Conservation (phyloP, 2,797 vertebrate species). For the Ceryle rudis region DNA sequence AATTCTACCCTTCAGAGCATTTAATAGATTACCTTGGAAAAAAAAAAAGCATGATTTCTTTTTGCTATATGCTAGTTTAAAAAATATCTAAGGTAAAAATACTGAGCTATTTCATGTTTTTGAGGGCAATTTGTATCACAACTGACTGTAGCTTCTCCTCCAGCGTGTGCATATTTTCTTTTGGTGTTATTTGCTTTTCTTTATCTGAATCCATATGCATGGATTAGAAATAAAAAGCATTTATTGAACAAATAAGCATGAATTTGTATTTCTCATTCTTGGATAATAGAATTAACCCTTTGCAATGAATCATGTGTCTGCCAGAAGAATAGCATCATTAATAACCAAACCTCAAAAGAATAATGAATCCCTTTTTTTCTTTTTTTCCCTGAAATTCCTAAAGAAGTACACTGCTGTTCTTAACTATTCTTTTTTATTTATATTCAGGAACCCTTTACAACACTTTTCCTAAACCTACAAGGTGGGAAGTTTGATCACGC, state of each 20-base stretch:
- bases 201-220: neutral
- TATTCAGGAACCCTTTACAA: constrained; percentile 94
- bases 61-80: neutral
- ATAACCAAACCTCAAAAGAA: neutral
- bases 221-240: neutral
- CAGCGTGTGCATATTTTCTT: neutral
- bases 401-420: neutral
- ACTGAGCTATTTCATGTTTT: neutral
- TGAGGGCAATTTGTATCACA: neutral
- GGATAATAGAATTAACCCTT: neutral
- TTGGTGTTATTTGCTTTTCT: neutral
- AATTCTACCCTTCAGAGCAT: neutral
- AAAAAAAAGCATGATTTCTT: neutral
- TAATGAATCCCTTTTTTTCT: neutral
- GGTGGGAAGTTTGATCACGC: constrained; percentile 98
- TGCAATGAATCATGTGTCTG: neutral
- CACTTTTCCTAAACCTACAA: constrained; percentile 97
- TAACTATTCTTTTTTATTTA: neutral
- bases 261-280: neutral
- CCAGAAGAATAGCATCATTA: neutral
- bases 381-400: neutral
- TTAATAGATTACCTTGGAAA: neutral
- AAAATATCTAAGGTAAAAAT: neutral
- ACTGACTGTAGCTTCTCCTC: neutral
- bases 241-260: neutral